These are phyloP conservation scores for Zele albiditarsus DNA, from an alignment of 2,888 invertebrate genomes.

Conservation along the genomic window DNA sequence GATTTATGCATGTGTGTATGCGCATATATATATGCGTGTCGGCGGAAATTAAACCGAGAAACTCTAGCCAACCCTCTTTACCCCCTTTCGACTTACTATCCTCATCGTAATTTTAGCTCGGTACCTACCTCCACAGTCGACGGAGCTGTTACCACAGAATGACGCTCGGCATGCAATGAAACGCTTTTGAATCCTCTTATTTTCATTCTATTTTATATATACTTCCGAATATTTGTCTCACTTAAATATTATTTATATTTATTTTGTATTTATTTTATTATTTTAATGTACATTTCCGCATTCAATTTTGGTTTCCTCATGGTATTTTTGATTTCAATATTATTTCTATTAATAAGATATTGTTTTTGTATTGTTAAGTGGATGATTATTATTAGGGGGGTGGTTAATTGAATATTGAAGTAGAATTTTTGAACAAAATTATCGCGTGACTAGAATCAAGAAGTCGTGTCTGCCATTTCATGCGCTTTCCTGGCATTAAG, in stretches of 20 bases:
- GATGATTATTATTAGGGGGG: too few species aligned
- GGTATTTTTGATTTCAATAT: too few species aligned
- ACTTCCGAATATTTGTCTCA: background rate
- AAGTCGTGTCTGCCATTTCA: too few species aligned
- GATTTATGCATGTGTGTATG: background rate
- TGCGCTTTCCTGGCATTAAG: too few species aligned
- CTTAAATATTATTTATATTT: background rate
- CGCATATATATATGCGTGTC: conserved; percentile 29
- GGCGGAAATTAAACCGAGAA: conserved; percentile 51
- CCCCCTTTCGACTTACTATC: conserved; percentile 1
- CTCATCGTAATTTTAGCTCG: conserved; percentile 27
- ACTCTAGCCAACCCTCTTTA: conserved; percentile 34
- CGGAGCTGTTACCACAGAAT: conserved; percentile 31
- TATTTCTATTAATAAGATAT: too few species aligned
- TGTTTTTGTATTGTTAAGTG: too few species aligned
- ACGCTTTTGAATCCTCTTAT: conserved; percentile 11
- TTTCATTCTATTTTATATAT: background rate
- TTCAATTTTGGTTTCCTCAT: background rate
- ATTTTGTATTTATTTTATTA: background rate
- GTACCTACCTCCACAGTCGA: conserved; percentile 29
- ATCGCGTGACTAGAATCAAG: too few species aligned
- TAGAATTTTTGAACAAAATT: too few species aligned
- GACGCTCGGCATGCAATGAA: conserved; percentile 36
- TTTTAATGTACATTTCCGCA: background rate
- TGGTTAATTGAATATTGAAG: too few species aligned